Evolutionary conservation across 2,113 vertebrate genomes (phyloP).

Genomic region (Salvelinus fontinalis): DNA sequence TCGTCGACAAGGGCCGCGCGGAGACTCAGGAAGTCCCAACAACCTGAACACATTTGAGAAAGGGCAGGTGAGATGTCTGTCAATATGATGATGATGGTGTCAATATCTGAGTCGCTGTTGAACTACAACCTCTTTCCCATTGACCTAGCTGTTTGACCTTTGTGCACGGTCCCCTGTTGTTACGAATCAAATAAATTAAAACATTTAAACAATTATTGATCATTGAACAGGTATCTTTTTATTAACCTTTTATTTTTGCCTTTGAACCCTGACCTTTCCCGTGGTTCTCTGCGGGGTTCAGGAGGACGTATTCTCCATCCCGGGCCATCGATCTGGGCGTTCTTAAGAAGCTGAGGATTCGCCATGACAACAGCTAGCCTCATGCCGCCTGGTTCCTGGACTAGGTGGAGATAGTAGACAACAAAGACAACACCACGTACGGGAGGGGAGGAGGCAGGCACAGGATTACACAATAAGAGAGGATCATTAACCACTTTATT

Average conservation of each 20-base stretch:
- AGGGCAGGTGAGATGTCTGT: slow-evolving; percentile 75
- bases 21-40: slow-evolving; percentile 85
- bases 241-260: too few species aligned
- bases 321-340: slow-evolving; percentile 84
- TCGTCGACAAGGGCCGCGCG: slow-evolving; percentile 90
- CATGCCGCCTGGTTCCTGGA: slow-evolving; percentile 92
- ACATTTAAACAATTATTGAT: neutral
- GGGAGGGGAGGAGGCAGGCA: slow-evolving; percentile 53
- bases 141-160: neutral
- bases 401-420: slow-evolving; percentile 86
- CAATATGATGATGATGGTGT: neutral
- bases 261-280: slow-evolving; percentile 20
- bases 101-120: neutral
- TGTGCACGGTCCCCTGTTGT: neutral
- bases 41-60: slow-evolving; percentile 95
- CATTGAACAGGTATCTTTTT: too few species aligned
- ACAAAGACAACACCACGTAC: slow-evolving; percentile 88
- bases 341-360: slow-evolving; percentile 90
- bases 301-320: slow-evolving; percentile 87
- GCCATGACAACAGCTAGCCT: slow-evolving; percentile 86
- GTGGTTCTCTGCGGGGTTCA: slow-evolving; percentile 45
- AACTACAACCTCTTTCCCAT: neutral
- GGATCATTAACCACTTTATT: too few species aligned
- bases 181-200: neutral
- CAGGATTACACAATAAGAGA: too few species aligned